Evolutionary conservation across 1,140 invertebrate genomes (phyloP), one percentile per base, ranked within the genome.

Genomic region (Tenebrio molitor): DNA sequence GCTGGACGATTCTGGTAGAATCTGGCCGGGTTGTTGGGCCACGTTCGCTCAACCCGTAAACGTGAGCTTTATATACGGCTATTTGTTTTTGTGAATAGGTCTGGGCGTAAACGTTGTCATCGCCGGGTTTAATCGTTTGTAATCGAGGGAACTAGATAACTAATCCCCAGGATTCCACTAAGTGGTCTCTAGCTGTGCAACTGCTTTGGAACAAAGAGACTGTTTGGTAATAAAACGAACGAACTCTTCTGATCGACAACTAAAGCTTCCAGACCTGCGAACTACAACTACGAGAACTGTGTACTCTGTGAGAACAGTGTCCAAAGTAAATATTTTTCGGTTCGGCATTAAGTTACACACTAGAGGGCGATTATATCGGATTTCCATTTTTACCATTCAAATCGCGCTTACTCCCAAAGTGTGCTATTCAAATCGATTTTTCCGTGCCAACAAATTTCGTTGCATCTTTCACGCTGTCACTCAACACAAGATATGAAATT

Each of bases 1-100:
- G n/a, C n/a, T n/a, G n/a, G n/a, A n/a, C n/a, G n/a, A n/a, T n/a
- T n/a, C n/a, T n/a, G n/a, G n/a, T n/a, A n/a, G n/a, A n/a, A n/a
- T n/a, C n/a, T n/a, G n/a, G n/a, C n/a, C n/a, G n/a, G n/a, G n/a
- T n/a, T n/a, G n/a, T 33, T 33, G 10, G 10, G 4, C 29, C 29
- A 33, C 29, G 4, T 5, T 33, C 10, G 4, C 4, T 10, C 29
- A 33, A 33, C n/a, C n/a, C 42, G 21, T 50, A 50, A 50, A 50
- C 44, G 8, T 50, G 21, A 50, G 16, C 16, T 50, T 50, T 50
- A 50, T 50, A 7, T 10, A 2, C 19, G 44, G 44, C 44, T 50
- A 50, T 50, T 50, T 50, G 44, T 50, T 50, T 50, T 50, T 50
- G 44, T 50, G 17, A 23, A 50, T 50, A 50, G 44, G 44, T 50